phyloP scores from a whole-genome alignment of 92 coral and sea anemone species.

The Heliopora coerulea region DNA sequence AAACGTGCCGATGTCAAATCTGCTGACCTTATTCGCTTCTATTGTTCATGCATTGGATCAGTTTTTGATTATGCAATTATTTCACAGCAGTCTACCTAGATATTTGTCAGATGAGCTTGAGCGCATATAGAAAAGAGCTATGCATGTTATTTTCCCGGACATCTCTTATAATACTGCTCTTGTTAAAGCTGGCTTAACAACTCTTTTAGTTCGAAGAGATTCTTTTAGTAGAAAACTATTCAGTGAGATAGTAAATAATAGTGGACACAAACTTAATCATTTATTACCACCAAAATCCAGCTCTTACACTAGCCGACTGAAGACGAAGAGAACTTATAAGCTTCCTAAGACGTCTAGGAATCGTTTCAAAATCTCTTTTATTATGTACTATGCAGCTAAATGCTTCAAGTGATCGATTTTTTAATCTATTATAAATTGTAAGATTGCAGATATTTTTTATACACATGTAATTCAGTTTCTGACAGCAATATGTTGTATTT shows the following conservation, averaged over 20 bases:
- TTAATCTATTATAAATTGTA: too few species aligned
- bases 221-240: neutral
- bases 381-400: neutral
- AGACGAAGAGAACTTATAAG: neutral
- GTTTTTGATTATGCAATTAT: neutral
- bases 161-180: neutral
- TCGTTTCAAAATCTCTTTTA: neutral
- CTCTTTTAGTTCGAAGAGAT: neutral
- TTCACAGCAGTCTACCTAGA: slow-evolving; percentile 4
- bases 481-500: too few species aligned
- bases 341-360: neutral
- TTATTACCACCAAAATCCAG: neutral
- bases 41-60: neutral
- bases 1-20: slow-evolving; percentile 7
- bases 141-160: neutral
- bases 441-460: too few species aligned
- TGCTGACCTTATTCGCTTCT: slow-evolving; percentile 1
- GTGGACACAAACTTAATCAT: neutral
- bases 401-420: too few species aligned
- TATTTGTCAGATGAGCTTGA: slow-evolving; percentile 8
- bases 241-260: neutral
- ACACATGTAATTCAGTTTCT: too few species aligned
- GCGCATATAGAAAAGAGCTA: slow-evolving; percentile 13
- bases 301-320: neutral
- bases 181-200: neutral